Evolutionary conservation across 1,140 invertebrate genomes (phyloP).

Genomic region (Rhyacophila brunnea): DNA sequence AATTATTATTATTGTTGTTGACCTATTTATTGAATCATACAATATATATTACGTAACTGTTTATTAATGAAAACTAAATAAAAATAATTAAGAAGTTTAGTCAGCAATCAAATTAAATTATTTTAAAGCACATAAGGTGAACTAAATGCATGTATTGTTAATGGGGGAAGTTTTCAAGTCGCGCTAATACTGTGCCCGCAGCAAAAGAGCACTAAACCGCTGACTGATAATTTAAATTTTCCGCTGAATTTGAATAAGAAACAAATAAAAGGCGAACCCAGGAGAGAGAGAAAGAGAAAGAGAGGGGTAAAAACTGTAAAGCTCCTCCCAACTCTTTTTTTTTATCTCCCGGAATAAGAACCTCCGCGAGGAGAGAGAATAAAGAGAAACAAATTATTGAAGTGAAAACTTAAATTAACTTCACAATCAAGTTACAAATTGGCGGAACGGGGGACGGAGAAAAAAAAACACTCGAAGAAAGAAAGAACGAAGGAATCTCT

Average conservation of each 20-base stretch:
- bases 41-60: no score
- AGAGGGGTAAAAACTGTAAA: neutral
- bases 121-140: no score
- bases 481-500: neutral
- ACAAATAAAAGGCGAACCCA: conserved; percentile 15
- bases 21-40: no score
- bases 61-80: no score
- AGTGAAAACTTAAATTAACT: conserved; percentile 35
- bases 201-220: no score
- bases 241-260: conserved; percentile 28
- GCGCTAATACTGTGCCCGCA: conserved; percentile 2
- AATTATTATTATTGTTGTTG: no score
- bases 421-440: conserved; percentile 34
- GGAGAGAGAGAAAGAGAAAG: no score
- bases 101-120: no score
- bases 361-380: conserved; percentile 1
- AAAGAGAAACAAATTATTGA: conserved; percentile 29
- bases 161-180: neutral
- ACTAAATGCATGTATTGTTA: neutral
- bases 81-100: no score
- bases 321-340: conserved; percentile 7
- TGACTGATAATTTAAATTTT: conserved; percentile 26
- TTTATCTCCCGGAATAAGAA: neutral
- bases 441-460: conserved; percentile 2
- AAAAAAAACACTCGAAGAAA: conserved; percentile 3